Conservation (phyloP, 2,888 invertebrate species). For the Mantis religiosa region DNA sequence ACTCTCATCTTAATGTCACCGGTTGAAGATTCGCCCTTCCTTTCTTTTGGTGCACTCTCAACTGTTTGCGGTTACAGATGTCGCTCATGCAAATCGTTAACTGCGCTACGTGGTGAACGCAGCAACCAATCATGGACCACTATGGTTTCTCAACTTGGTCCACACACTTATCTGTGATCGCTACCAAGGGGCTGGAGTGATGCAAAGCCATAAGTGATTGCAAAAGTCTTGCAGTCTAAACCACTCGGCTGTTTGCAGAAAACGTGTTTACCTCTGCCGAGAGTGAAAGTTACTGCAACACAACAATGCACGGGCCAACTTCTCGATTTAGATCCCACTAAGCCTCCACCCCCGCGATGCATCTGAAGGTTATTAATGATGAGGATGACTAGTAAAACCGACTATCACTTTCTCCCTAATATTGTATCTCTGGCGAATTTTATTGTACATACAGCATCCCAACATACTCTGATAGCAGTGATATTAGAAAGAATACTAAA, state of each 20-base stretch:
- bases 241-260: neutral
- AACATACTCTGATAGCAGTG: too few relatives aligned
- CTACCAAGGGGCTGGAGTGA: neutral
- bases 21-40: neutral
- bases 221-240: neutral
- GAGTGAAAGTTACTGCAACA: neutral
- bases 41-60: neutral
- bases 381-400: too few relatives aligned
- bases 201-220: neutral
- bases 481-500: too few relatives aligned
- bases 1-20: neutral
- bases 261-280: neutral
- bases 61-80: neutral
- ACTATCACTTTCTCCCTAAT: too few relatives aligned
- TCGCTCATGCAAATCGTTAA: neutral
- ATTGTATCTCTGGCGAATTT: too few relatives aligned
- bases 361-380: neutral
- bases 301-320: neutral
- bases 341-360: neutral
- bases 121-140: neutral
- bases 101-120: neutral
- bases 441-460: too few relatives aligned
- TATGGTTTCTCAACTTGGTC: neutral
- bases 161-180: neutral
- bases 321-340: neutral